phyloP scores from a whole-genome alignment of 2,888 invertebrate genomes.

The Drosophila paramelanica region DNA sequence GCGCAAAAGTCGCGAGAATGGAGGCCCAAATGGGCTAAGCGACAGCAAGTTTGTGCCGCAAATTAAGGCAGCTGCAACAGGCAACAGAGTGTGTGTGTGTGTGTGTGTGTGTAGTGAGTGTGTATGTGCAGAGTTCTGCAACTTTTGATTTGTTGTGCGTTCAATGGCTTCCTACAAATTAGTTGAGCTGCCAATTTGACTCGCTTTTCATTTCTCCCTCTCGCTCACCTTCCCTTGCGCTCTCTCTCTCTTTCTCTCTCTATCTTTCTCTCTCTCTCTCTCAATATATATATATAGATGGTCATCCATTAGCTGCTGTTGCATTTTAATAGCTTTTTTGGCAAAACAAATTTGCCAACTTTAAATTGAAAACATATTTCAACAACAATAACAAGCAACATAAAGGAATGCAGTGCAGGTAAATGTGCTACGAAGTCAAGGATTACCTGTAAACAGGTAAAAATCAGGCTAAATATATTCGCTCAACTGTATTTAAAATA shows the following conservation, averaged over 20 bases:
- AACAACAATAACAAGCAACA: constrained; percentile 36
- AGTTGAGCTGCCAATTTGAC: constrained; percentile 32
- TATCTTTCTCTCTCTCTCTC: not conserved
- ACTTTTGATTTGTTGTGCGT: constrained; percentile 41
- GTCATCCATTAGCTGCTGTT: constrained; percentile 50
- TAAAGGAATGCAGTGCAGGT: not conserved
- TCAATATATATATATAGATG: not conserved
- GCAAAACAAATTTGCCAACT: constrained; percentile 64
- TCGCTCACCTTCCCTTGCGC: not conserved
- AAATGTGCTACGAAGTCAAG: not conserved
- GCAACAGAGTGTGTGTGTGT: not conserved
- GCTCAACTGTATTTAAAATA: no score
- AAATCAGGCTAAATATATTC: no score
- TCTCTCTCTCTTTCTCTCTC: not conserved
- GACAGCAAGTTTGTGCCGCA: constrained; percentile 9
- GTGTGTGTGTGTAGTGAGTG: no score
- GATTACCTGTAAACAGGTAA: not conserved
- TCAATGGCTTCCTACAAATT: constrained; percentile 45
- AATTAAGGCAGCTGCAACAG: constrained; percentile 13
- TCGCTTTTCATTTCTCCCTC: not conserved
- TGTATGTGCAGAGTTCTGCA: constrained; percentile 2
- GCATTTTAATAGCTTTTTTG: constrained; percentile 56
- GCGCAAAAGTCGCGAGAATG: constrained; percentile 27
- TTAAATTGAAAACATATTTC: constrained; percentile 76
- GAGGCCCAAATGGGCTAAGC: not conserved